phyloP scores from a whole-genome alignment of 2,113 vertebrate genomes.

The Hydropotes inermis region DNA sequence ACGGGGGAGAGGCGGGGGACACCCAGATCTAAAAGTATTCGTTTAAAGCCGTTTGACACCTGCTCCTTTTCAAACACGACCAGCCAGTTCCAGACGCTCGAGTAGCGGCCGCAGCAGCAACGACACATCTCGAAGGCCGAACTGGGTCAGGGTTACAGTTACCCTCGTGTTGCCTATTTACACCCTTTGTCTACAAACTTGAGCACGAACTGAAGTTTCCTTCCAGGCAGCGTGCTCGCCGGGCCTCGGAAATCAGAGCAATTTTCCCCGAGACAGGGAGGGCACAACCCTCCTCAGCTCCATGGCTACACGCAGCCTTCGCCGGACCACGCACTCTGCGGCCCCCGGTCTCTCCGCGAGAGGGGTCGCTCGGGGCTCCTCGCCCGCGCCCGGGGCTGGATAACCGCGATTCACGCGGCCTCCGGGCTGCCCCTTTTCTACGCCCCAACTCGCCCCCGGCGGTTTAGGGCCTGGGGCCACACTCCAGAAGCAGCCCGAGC shows the following conservation, averaged over 20 bases:
- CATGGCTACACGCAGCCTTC: neutral
- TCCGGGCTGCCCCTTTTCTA: neutral
- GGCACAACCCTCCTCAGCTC: neutral
- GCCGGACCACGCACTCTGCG: neutral
- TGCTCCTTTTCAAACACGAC: neutral
- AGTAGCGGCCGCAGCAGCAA: neutral
- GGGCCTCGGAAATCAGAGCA: neutral
- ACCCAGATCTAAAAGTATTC: neutral
- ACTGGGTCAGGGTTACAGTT: conserved; percentile 25
- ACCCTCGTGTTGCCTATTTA: neutral
- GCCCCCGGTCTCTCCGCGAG: neutral
- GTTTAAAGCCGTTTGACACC: conserved; percentile 20
- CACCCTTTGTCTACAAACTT: conserved; percentile 58
- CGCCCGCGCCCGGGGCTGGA: neutral
- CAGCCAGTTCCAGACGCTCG: neutral
- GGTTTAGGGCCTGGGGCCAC: neutral
- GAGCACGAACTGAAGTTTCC: conserved; percentile 17
- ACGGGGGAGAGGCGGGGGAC: accelerated
- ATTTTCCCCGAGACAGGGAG: neutral
- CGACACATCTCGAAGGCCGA: neutral
- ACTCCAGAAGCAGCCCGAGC: neutral
- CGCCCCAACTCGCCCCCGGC: neutral
- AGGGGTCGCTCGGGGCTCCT: neutral
- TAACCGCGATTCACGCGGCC: accelerated
- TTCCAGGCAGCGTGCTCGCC: neutral